These are phyloP conservation scores for Bombus soroeensis DNA, from an alignment of 1,140 invertebrate species.

Conservation along the genomic window DNA sequence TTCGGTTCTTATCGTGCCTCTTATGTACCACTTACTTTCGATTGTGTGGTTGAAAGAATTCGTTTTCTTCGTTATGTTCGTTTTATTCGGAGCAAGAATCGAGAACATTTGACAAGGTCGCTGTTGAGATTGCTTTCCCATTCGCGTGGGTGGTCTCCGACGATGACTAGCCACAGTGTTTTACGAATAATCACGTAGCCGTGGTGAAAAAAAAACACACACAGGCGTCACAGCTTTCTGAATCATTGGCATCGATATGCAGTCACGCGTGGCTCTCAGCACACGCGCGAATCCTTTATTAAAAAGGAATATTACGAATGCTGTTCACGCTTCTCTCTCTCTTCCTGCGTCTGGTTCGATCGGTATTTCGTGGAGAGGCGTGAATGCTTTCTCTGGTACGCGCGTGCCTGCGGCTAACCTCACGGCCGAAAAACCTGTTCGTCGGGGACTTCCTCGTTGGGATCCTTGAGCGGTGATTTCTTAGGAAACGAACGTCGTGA, in stretches of 20 bases:
- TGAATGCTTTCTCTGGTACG: conserved; percentile 57
- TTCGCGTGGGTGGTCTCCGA: conserved; percentile 22
- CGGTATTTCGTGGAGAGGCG: conserved; percentile 60
- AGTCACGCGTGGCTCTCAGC: conserved; percentile 40
- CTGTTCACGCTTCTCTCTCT: conserved; percentile 22
- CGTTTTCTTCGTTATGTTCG: not conserved
- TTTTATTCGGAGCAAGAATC: not conserved
- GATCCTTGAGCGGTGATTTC: not conserved
- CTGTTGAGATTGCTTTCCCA: not conserved
- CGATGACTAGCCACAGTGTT: not conserved
- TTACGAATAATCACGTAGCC: conserved; percentile 32
- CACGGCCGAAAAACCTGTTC: conserved; percentile 65
- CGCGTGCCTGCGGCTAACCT: conserved; percentile 67
- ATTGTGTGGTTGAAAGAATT: not conserved
- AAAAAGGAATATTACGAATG: conserved; percentile 54
- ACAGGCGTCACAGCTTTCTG: conserved; percentile 28
- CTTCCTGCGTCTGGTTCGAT: conserved; percentile 2
- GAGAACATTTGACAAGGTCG: conserved; percentile 18
- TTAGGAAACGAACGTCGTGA: conserved; percentile 12
- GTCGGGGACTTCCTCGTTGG: conserved; percentile 35
- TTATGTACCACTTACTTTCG: not conserved
- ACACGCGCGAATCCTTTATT: conserved; percentile 45
- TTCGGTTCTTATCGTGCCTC: not conserved
- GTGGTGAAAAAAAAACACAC: conserved; percentile 5
- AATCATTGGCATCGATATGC: conserved; percentile 68